Conservation (phyloP, 2,888 invertebrate genomes). For the Lepidocyrtinus sp. region DNA sequence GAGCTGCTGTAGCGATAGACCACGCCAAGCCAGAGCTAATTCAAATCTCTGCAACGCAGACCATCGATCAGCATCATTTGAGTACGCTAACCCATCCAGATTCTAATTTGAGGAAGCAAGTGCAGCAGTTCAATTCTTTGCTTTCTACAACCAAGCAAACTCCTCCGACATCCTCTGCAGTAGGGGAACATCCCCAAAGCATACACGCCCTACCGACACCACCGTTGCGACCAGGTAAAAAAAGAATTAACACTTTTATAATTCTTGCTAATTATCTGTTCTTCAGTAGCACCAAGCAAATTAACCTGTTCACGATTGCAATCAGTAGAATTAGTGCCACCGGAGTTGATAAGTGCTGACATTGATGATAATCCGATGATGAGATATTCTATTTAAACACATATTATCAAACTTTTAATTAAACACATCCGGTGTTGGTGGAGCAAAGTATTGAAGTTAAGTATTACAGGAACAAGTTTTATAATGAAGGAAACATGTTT, state of each 20-base stretch:
- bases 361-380: too few species aligned
- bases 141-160: constrained; percentile 37
- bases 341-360: constrained; percentile 25
- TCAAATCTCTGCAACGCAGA: constrained; percentile 26
- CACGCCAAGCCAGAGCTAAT: constrained; percentile 33
- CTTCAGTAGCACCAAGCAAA: too few species aligned
- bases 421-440: too few species aligned
- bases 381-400: too few species aligned
- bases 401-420: too few species aligned
- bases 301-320: neutral
- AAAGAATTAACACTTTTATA: neutral
- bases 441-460: too few species aligned
- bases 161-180: constrained; percentile 21
- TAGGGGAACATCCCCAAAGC: constrained; percentile 32
- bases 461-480: too few species aligned
- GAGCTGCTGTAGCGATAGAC: neutral
- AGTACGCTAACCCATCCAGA: constrained; percentile 40
- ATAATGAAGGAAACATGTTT: too few species aligned
- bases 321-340: neutral
- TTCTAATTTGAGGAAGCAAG: constrained; percentile 50
- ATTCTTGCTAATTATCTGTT: too few species aligned
- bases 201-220: constrained; percentile 63
- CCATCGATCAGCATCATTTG: neutral
- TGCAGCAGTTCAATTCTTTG: constrained; percentile 53
- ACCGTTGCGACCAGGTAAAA: constrained; percentile 67